Conservation (phyloP, 2,888 invertebrate genomes). For the Cheilosia pagana region DNA sequence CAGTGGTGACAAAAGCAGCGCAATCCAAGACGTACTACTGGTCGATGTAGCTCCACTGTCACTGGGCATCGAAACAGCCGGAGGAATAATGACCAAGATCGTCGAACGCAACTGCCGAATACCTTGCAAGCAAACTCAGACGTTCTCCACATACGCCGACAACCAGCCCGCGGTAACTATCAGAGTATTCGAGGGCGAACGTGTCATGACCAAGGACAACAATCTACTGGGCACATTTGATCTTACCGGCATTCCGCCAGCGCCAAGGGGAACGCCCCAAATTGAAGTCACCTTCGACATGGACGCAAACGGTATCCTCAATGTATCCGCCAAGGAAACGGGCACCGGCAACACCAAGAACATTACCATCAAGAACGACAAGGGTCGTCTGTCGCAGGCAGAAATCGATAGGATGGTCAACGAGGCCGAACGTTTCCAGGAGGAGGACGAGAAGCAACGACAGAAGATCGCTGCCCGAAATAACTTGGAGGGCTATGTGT, state of each 20-base stretch:
- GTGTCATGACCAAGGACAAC: slow-evolving; percentile 96
- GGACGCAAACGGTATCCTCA: slow-evolving; percentile 96
- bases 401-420: slow-evolving; percentile 90
- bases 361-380: slow-evolving; percentile 92
- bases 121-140: slow-evolving; percentile 88
- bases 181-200: slow-evolving; percentile 89
- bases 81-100: slow-evolving; percentile 90
- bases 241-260: slow-evolving; percentile 95
- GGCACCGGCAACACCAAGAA: slow-evolving; percentile 87
- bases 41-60: slow-evolving; percentile 88
- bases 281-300: slow-evolving; percentile 91
- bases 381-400: slow-evolving; percentile 89
- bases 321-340: slow-evolving; percentile 90
- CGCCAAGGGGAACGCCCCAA: slow-evolving; percentile 92
- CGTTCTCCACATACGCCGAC: slow-evolving; percentile 90
- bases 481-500: slow-evolving; percentile 87
- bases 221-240: slow-evolving; percentile 97
- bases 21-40: slow-evolving; percentile 88
- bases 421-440: slow-evolving; percentile 88
- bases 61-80: slow-evolving; percentile 89
- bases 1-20: slow-evolving; percentile 88
- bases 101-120: slow-evolving; percentile 88
- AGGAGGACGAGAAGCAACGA: slow-evolving; percentile 88
- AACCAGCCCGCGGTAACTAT: slow-evolving; percentile 90
- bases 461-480: slow-evolving; percentile 88